Base-by-base conservation (phyloP, 2,113 vertebrate species). In the Vireo altiloquus region DNA sequence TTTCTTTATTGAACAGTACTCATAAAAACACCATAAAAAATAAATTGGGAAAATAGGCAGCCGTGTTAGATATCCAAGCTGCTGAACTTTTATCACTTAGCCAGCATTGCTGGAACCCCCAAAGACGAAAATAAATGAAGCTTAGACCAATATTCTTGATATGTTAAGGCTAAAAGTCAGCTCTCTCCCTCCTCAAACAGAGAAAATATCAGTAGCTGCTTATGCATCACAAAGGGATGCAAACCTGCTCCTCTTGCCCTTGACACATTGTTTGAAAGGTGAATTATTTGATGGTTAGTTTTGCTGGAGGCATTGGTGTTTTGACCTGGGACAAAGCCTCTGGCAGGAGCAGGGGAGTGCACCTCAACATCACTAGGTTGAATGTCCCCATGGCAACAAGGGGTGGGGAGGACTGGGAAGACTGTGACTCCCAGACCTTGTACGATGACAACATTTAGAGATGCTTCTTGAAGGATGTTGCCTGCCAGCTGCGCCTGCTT, bases 181-280 rank as follows among this genome's bases (percentile, higher is more conserved):
- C 25, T 50, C 72, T 89, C 10, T 35, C 7, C 16, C 24, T 82
- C 25, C 49, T 52, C 39, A 86, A 59, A 42, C 22, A 53, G 33
- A 63, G 60, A 82, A 89, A 69, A 52, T 54, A 56, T 1, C 20
- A n/a, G 40, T 39, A 64, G 27, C 17, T 79, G 4, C 53, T 56
- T 88, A 42, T 2, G 1, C 16, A 40, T 24, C 0, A 0, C 39
- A 39, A 65, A 71, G 23, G 39, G 21, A 23, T 33, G n/a, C 0
- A 1, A 79, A 82, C 25, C 8, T 30, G 3, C 17, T 64, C 19
- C 31, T 85, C 82, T 64, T 82, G 21, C 53, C 27, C 31, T 17
- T 42, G 66, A 60, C 50, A 16, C 18, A 1, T 21, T 40, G 65
- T 53, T 61, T 15, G 7, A 72, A 57, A 81, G 21, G 23, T 3